Evolutionary conservation across 2,888 invertebrate species (phyloP).

Genomic region (Drosophila formosana): DNA sequence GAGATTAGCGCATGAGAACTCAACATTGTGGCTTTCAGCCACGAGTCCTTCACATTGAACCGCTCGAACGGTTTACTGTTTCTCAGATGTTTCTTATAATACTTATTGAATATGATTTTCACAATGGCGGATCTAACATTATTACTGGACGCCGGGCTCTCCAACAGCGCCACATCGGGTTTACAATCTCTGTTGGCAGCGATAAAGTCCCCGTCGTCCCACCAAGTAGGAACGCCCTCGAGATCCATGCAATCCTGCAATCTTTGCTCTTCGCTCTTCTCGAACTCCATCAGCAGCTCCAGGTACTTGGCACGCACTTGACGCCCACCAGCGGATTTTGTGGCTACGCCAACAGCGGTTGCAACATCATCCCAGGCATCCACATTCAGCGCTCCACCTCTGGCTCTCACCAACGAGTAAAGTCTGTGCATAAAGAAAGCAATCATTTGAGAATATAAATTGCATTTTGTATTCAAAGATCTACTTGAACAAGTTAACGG

Average conservation of each 20-base stretch:
- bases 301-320: slow-evolving; percentile 37
- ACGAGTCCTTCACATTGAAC: slow-evolving; percentile 46
- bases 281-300: slow-evolving; percentile 35
- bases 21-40: slow-evolving; percentile 42
- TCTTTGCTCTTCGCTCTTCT: slow-evolving; percentile 35
- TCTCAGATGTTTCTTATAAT: slow-evolving; percentile 40
- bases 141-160: background rate
- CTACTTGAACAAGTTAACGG: slow-evolving; percentile 46
- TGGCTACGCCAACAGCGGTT: slow-evolving; percentile 29
- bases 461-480: background rate
- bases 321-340: slow-evolving; percentile 18
- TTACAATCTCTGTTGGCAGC: background rate
- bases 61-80: slow-evolving; percentile 31
- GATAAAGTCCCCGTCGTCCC: slow-evolving; percentile 48
- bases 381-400: slow-evolving; percentile 44
- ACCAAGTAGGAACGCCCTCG: slow-evolving; percentile 37
- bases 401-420: slow-evolving; percentile 29
- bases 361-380: slow-evolving; percentile 48
- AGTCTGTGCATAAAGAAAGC: slow-evolving; percentile 22
- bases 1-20: slow-evolving; percentile 37
- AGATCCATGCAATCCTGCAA: slow-evolving; percentile 10
- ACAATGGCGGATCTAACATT: slow-evolving; percentile 31
- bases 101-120: slow-evolving; percentile 40
- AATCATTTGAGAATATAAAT: background rate
- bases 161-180: background rate